These are phyloP conservation scores for Philhelius pedissequus DNA, from an alignment of 2,888 invertebrate genomes.

Conservation along the genomic window DNA sequence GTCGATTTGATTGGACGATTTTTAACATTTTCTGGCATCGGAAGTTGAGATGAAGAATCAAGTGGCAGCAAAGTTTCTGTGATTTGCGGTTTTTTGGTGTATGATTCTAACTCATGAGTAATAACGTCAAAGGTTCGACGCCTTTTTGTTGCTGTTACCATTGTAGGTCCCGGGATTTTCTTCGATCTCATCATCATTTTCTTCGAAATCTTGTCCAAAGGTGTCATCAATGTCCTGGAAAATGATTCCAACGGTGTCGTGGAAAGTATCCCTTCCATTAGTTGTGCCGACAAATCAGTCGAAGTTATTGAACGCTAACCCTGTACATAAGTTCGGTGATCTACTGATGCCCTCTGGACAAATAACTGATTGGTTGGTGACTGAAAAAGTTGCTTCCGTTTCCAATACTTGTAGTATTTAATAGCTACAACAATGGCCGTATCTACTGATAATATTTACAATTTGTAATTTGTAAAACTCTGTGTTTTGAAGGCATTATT, in stretches of 20 bases:
- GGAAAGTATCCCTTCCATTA: constrained; percentile 2
- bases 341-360: background rate
- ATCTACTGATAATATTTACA: background rate
- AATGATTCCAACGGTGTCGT: background rate
- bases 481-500: background rate
- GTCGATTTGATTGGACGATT: too few species aligned
- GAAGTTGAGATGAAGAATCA: too few species aligned
- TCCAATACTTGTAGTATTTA: background rate
- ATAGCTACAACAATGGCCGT: background rate
- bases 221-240: too few species aligned
- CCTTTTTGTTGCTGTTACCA: background rate
- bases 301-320: constrained; percentile 9
- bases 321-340: background rate
- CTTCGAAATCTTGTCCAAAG: background rate
- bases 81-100: background rate
- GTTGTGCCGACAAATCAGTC: constrained; percentile 15
- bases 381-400: too few species aligned
- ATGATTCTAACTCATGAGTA: background rate
- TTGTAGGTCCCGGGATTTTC: too few species aligned
- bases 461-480: background rate
- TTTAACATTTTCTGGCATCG: too few species aligned
- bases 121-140: background rate
- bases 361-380: background rate
- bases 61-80: background rate
- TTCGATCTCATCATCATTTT: too few species aligned